Conservation (phyloP, 2,888 invertebrate genomes). For the Andricus curvator region DNA sequence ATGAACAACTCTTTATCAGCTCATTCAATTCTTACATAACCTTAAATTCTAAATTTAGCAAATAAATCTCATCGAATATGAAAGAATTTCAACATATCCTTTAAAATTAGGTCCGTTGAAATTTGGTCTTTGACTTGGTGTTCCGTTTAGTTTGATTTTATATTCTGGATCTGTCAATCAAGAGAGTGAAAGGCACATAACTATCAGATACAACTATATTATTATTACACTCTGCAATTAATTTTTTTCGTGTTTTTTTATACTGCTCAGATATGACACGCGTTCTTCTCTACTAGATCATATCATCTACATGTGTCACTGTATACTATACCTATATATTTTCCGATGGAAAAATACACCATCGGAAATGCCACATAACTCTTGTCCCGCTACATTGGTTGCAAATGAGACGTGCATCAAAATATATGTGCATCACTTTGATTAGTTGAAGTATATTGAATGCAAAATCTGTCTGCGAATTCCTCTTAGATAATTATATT, state of each 20-base stretch:
- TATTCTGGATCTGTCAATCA: conserved; percentile 33
- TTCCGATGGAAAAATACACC: neutral
- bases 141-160: neutral
- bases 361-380: neutral
- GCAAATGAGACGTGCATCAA: neutral
- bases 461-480: neutral
- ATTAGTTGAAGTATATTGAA: neutral
- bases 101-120: neutral
- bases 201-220: neutral
- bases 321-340: neutral
- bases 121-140: conserved; percentile 16
- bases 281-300: neutral
- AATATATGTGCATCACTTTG: neutral
- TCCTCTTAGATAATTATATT: neutral
- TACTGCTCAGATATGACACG: neutral
- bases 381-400: neutral
- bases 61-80: neutral
- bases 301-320: neutral
- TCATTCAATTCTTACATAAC: neutral
- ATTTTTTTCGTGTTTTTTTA: neutral
- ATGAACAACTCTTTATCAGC: neutral
- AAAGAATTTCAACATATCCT: conserved; percentile 10
- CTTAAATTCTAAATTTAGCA: neutral
- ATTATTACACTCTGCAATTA: neutral
- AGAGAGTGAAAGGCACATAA: conserved; percentile 33